Evolutionary conservation across 2,888 invertebrate genomes (phyloP), one percentile per base, ranked within the genome.

Genomic region (Coleophora flavipennella): DNA sequence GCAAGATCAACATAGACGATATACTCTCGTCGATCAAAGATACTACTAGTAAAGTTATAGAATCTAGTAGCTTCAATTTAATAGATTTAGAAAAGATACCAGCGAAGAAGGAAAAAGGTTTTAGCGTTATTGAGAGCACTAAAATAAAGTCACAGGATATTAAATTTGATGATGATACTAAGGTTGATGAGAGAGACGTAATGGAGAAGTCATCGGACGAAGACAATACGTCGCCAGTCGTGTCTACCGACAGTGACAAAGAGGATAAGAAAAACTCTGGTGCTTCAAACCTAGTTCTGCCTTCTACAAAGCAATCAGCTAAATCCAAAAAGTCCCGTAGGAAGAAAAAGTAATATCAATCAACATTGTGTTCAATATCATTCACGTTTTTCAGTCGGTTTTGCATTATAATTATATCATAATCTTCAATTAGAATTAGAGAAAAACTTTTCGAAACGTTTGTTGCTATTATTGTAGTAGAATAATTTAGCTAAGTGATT

Each of bases 171-270:
- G 79, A 76, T 32, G 75, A 76, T n/a, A 37, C 46, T 3, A 75
- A 68, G 25, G 59, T 56, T 33, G 69, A 65, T 44, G 73, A 70
- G 36, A 62, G 50, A 37, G 80, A 67, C 44, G 64, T 56, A 49
- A 80, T 81, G 62, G 86, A 86, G 43, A 87, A 87, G 53, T 86
- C 86, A 0, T 87, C 87, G 0, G 88, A 88, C 46, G 88, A 88
- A 38, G 87, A 88, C 43, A 85, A 78, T 43, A 63, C 75, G 2
- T 83, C 86, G 28, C 84, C 84, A 1, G 72, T 81, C 8, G 64
- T 81, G 45, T 87, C 87, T 1, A 73, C 85, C 0, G 88, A 88
- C 55, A 88, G 88, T 52, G 89, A 89, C 46, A 83, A 80, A 43
- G 83, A 85, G 26, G 80, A 76, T 38, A 84, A 71, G 59, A 79